Evolutionary conservation across 2,888 invertebrate species (phyloP), one percentile per base, ranked within the genome.

Genomic region (Drosophila buzzatii): DNA sequence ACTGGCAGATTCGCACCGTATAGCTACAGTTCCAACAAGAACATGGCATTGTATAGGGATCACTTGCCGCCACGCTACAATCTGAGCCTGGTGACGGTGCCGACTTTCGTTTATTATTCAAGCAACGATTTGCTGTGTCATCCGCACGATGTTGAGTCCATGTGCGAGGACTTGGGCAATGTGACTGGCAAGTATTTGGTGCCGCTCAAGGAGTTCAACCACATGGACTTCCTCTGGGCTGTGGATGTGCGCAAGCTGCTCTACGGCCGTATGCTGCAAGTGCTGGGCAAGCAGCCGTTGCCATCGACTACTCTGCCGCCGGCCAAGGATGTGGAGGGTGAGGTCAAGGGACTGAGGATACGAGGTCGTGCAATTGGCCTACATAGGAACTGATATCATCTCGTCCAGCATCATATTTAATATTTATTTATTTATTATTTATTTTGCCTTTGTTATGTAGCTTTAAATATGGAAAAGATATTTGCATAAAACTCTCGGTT

Each of bases 211-310:
- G 91, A 93, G 49, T 96, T 95, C 73, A 95, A 94, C 85, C 96
- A 96, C 87, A 91, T 96, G 79, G 96, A 96, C 84, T 96, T 95
- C 75, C 83, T 95, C 51, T 96, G 95, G 93, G 96, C 95, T 0
- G 92, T 92, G 12, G 94, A 95, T 73, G 95, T 94, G 0, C 93
- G 94, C 14, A 91, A 90, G 14, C 81, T 94, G 33, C 85, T 96
- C 7, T 96, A 96, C 79, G 62, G 70, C 76, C 92, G 47, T 86
- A 92, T 87, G 93, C 93, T 76, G 58, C 86, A 85, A 57, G 90
- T 89, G 51, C 66, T 91, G 47, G 89, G 87, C 18, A 90, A 89
- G 41, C 44, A 71, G 53, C 68, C 73, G 7, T 58, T 56, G 27
- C 65, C 73, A 2, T 6, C 37, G 37, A 0, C 27, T 27, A 27